These are phyloP conservation scores for Anguilla obscura DNA, from an alignment of 2,797 vertebrate species.

Conservation along the genomic window DNA sequence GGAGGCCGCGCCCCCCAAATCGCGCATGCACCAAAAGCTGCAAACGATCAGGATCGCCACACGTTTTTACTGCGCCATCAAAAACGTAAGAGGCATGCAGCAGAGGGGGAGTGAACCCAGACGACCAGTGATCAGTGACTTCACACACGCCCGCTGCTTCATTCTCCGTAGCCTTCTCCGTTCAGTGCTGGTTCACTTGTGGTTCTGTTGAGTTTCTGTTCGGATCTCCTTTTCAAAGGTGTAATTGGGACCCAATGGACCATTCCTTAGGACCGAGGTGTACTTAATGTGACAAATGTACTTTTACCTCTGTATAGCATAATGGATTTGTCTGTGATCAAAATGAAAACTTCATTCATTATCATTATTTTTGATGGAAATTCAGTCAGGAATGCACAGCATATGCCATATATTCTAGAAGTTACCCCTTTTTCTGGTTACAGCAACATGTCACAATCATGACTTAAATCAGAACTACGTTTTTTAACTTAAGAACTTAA, in stretches of 20 bases:
- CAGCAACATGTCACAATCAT: background rate
- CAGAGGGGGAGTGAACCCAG: constrained; percentile 3
- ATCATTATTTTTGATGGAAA: background rate
- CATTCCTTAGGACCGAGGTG: background rate
- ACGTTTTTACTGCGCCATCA: constrained; percentile 65
- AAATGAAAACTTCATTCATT: background rate
- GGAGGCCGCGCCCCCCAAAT: constrained; percentile 57
- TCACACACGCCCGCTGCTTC: background rate
- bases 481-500: background rate
- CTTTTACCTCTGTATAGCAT: background rate
- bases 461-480: background rate
- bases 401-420: background rate
- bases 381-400: background rate
- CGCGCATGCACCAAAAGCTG: constrained; percentile 62
- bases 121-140: background rate
- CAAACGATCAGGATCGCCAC: constrained; percentile 64
- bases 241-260: background rate
- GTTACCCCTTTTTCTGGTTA: background rate
- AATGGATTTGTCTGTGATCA: background rate
- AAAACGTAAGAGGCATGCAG: constrained; percentile 59
- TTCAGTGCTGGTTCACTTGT: background rate
- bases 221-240: background rate
- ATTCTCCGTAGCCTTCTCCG: constrained; percentile 6
- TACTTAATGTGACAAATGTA: background rate
- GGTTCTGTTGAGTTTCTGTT: background rate